Base-by-base conservation (phyloP, 2,888 invertebrate genomes). In the Eupithecia exiguata region DNA sequence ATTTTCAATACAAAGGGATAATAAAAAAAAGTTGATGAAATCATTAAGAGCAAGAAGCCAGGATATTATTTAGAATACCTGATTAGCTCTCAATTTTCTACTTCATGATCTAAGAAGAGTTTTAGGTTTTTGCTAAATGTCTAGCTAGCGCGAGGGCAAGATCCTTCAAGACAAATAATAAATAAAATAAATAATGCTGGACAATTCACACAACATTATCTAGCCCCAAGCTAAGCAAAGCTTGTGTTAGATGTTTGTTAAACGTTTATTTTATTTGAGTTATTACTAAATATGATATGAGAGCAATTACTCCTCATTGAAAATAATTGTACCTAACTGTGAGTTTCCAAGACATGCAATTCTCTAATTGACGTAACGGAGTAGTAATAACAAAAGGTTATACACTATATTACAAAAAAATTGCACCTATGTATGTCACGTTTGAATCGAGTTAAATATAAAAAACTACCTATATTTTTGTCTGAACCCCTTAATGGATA, bases 221-320 rank as follows among this genome's bases (percentile, higher is more conserved):
- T n/a, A n/a, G n/a, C n/a, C n/a, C n/a, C n/a, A n/a, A n/a, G n/a
- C n/a, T n/a, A n/a, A n/a, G n/a, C n/a, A n/a, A n/a, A n/a, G n/a
- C n/a, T n/a, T n/a, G n/a, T n/a, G n/a, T n/a, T n/a, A n/a, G n/a
- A n/a, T n/a, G n/a, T n/a, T n/a, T n/a, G n/a, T n/a, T n/a, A n/a
- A n/a, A n/a, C n/a, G 18, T 49, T 49, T 30, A 49, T 43, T 49
- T 68, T 35, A 49, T 36, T 68, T 49, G n/a, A 78, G 77, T 75
- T 68, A 77, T 71, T 78, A 66, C 36, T 35, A 35, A 36, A 69
- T 66, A 66, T 40, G 66, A 40, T 40, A 68, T 66, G 66, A 40
- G 21, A 68, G 70, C 80, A 83, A 83, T 82, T 84, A 82, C 84
- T 83, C 79, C 83, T 84, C 79, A 84, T 86, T 84, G 78, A 78